Base-by-base conservation (phyloP, 2,113 vertebrate species). In the Hemiprocne comata region DNA sequence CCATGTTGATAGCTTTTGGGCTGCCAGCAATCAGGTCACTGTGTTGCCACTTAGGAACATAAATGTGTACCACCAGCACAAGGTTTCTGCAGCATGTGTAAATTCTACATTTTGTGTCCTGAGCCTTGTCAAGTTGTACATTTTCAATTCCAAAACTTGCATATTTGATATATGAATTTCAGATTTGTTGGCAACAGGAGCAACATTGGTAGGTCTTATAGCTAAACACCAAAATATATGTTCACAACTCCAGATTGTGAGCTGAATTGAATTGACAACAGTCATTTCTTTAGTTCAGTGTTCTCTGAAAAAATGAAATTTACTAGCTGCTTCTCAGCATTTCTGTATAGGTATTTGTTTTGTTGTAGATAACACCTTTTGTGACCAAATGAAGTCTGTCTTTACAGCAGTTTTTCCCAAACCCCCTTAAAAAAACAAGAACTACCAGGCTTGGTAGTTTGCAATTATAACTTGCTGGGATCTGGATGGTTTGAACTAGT, bases 1-100 rank as follows among this genome's bases (percentile, higher is more conserved):
- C 26, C 4, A 1, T 29, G 33, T 31, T 1, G 1, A 0, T 77
- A 84, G 36, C 60, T 89, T 87, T 42, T 10, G 21, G 65, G 23
- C 48, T 95, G 69, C 19, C 60, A 29, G 17, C 62, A 81, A 42
- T 51, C 28, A 67, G 61, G 48, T 74, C 31, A 16, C 19, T 38
- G 6, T 79, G 46, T 74, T 78, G 64, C 38, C 57, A 11, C 20
- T 29, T 93, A 10, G 0, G 26, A 72, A 21, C 6, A 16, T 28
- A 46, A 76, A 46, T 2, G 31, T 16, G 13, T 51, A 17, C 0
- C 1, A 20, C n/a, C 61, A 71, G 17, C n/a, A 31, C 25, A 53
- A 50, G 13, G 10, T 62, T 81, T 67, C 53, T 87, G 1, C 29
- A 65, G 4, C 61, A 15, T 48, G 19, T 55, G 62, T 66, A 57